Evolutionary conservation across 2,888 invertebrate genomes (phyloP), one percentile per base, ranked within the genome.

Genomic region (Oligia latruncula): DNA sequence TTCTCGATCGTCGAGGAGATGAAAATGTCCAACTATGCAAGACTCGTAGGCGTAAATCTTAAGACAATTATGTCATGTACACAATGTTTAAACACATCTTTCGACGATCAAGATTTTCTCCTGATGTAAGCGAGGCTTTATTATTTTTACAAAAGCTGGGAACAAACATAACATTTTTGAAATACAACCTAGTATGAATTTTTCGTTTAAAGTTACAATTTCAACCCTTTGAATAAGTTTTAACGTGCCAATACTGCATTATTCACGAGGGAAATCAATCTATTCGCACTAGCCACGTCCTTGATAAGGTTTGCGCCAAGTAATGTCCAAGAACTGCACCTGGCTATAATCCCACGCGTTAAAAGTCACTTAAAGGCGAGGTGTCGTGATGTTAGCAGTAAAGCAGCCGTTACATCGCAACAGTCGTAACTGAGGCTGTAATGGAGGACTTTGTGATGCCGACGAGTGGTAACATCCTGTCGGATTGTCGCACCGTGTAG

Each of bases 351-450:
- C 77, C 55, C 76, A 78, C 67, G 78, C 46, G 23, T 72, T 66
- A 65, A 73, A 74, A 66, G 81, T 70, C 64, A 78, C 70, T 73
- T 71, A 74, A 76, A 83, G 70, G 83, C 62, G 29, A 60, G 46
- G 43, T 29, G 74, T 82, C 75, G 68, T 67, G 62, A 85, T 80
- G 85, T 74, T 60, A 68, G 74, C 77, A 77, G 15, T 85, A 74
- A 87, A 82, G 55, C 13, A 46, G 55, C 49, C 70, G 73, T 87
- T 72, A 85, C 80, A 66, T 62, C 15, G 65, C 43, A 68, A 71
- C 43, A 79, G 55, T 83, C 80, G 80, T 83, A 83, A 77, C 76
- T 74, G 55, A 40, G 68, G 43, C 13, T 35, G 77, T 65, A 82
- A 55, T 70, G 60, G 49, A 64, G 13, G 52, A 55, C 84, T 84